Conservation (phyloP, 2,113 vertebrate species). For the Bungarus multicinctus region DNA sequence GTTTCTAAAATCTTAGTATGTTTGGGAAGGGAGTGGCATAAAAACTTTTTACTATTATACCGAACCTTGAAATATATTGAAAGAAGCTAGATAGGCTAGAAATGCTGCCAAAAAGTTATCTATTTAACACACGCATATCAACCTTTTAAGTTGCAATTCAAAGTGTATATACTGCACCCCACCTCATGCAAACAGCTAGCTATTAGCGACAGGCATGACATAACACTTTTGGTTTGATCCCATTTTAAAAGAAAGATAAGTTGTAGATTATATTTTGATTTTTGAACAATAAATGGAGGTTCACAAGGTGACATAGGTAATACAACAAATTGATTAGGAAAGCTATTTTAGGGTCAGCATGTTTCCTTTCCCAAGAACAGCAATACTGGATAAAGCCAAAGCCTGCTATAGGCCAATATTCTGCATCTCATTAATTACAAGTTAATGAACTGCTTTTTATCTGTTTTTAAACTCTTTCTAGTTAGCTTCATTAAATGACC, state of each 20-base stretch:
- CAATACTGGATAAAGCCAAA: not conserved
- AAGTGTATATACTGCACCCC: not conserved
- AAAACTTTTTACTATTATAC: not conserved
- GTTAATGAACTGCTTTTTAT: not conserved
- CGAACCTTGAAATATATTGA: not conserved
- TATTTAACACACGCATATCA: not conserved
- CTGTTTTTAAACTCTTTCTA: not conserved
- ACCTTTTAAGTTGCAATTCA: not conserved
- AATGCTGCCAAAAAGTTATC: not conserved
- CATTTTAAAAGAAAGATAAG: not conserved
- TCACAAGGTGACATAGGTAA: not conserved
- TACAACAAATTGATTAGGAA: not conserved
- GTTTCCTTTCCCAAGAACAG: not conserved
- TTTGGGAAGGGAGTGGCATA: not conserved
- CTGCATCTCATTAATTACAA: not conserved
- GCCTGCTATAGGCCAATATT: not conserved
- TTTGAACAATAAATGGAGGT: not conserved
- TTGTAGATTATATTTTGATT: not conserved
- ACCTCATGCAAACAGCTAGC: not conserved
- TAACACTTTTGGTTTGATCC: not conserved
- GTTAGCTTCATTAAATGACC: not conserved
- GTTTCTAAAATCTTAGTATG: not conserved
- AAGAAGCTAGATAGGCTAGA: not conserved
- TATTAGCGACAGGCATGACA: not conserved
- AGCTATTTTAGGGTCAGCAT: not conserved